Conservation (phyloP, 2,888 invertebrate genomes). For the Calameuta filiformis region DNA sequence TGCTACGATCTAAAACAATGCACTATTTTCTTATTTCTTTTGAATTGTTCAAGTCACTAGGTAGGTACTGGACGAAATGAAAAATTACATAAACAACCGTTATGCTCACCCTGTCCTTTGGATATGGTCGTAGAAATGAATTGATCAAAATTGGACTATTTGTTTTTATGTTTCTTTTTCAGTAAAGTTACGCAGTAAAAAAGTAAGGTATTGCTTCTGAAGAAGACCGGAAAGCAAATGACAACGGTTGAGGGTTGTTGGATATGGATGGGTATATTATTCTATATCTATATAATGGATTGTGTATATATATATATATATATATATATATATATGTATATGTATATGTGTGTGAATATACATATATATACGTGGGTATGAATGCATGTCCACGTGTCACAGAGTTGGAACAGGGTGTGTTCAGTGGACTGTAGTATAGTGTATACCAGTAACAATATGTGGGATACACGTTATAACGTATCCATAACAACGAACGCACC, state of each 20-base stretch:
- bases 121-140: not conserved
- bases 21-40: not conserved
- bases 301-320: slow-evolving; percentile 5
- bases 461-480: slow-evolving; percentile 30
- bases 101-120: not conserved
- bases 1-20: not conserved
- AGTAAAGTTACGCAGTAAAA: not conserved
- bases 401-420: slow-evolving; percentile 28
- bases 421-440: slow-evolving; percentile 21
- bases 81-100: not conserved
- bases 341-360: not conserved
- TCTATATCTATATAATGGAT: slow-evolving; percentile 25
- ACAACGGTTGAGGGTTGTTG: slow-evolving; percentile 33
- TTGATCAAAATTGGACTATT: not conserved
- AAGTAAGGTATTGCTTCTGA: slow-evolving; percentile 20
- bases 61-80: not conserved
- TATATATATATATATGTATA: slow-evolving; percentile 3
- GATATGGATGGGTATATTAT: slow-evolving; percentile 29
- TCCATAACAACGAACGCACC: slow-evolving; percentile 50
- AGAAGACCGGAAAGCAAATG: slow-evolving; percentile 44
- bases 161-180: not conserved
- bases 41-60: not conserved
- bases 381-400: slow-evolving; percentile 17
- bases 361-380: not conserved
- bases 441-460: slow-evolving; percentile 20